A percentile compares a stretch with the other conserved stretches of the same genome.
Conservation (phyloP, 92 coral and sea anemone genomes). For the Palythoa grandiflora region DNA sequence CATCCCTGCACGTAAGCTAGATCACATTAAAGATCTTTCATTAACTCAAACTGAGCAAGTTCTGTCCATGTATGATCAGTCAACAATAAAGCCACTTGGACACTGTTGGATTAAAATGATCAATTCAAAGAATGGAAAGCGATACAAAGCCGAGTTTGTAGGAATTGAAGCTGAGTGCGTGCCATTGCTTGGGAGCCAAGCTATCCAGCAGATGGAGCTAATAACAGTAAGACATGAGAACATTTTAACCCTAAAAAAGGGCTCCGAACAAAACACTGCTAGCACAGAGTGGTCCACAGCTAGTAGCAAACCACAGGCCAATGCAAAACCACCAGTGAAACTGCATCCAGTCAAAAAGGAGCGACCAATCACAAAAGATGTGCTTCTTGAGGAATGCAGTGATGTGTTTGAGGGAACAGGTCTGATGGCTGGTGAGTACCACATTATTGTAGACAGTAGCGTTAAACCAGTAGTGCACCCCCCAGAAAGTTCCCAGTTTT, state of each 20-base stretch:
- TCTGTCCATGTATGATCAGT: slow-evolving; percentile 29
- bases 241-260: neutral
- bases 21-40: too few relatives aligned
- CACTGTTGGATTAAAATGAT: slow-evolving; percentile 29
- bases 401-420: slow-evolving; percentile 7
- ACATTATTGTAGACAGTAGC: neutral
- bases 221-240: slow-evolving; percentile 39
- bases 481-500: neutral
- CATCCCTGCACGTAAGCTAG: too few relatives aligned
- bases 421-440: slow-evolving; percentile 37
- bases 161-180: neutral
- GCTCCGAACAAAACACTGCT: too few relatives aligned
- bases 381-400: neutral
- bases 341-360: neutral
- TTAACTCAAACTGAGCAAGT: neutral
- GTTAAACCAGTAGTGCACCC: neutral
- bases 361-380: neutral
- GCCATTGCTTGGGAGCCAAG: slow-evolving; percentile 38
- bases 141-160: too few relatives aligned
- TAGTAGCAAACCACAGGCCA: slow-evolving; percentile 15
- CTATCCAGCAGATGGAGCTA: slow-evolving; percentile 44
- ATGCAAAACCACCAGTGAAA: slow-evolving; percentile 1
- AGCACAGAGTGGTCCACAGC: slow-evolving; percentile 5
- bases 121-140: slow-evolving; percentile 30
- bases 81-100: slow-evolving; percentile 17